Evolutionary conservation across 2,888 invertebrate species (phyloP).

Genomic region (Mythimna pallens): DNA sequence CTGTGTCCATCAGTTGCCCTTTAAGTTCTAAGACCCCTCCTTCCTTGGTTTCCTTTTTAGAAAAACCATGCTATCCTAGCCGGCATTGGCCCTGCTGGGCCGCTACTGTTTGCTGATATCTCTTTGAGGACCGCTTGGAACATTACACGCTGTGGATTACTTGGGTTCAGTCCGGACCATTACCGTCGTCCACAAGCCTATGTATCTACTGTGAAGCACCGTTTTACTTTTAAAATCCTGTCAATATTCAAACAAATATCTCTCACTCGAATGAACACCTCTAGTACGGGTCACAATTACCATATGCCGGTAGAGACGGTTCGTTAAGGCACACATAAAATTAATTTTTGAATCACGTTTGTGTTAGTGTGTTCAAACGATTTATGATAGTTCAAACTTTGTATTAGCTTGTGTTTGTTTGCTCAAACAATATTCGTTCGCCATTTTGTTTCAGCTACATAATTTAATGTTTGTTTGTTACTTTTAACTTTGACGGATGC

Average conservation of each 20-base stretch:
- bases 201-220: too few relatives aligned
- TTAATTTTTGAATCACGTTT: conserved; percentile 63
- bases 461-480: conserved; percentile 23
- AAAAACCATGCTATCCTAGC: too few relatives aligned
- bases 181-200: too few relatives aligned
- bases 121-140: too few relatives aligned
- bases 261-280: neutral
- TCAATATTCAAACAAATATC: neutral
- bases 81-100: too few relatives aligned
- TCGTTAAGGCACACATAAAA: conserved; percentile 52
- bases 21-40: too few relatives aligned
- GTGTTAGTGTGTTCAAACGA: conserved; percentile 34
- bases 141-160: too few relatives aligned
- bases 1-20: too few relatives aligned
- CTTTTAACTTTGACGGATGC: conserved; percentile 12
- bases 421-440: conserved; percentile 33
- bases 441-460: conserved; percentile 30
- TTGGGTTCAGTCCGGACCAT: too few relatives aligned
- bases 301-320: conserved; percentile 23
- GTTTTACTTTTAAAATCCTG: neutral
- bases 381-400: conserved; percentile 51
- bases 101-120: too few relatives aligned
- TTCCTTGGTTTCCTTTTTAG: too few relatives aligned
- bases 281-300: conserved; percentile 45
- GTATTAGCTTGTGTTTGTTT: conserved; percentile 28